phyloP scores from a whole-genome alignment of 2,797 vertebrate genomes.

The Dendrocincla fuliginosa region DNA sequence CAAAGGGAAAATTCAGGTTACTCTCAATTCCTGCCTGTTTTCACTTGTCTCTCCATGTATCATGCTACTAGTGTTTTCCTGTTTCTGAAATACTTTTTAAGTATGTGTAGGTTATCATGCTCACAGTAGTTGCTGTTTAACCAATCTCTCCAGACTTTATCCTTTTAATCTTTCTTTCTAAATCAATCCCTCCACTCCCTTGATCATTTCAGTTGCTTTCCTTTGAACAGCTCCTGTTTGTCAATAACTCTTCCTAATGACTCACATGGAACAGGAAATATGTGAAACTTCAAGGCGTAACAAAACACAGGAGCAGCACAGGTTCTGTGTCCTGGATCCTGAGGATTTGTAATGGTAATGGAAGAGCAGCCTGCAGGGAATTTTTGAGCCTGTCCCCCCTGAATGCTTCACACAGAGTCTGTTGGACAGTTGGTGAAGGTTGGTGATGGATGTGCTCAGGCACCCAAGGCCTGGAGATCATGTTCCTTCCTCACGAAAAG shows the following conservation, averaged over 20 bases:
- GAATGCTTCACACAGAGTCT: neutral
- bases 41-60: constrained; percentile 49
- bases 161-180: constrained; percentile 69
- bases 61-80: constrained; percentile 39
- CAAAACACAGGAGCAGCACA: neutral
- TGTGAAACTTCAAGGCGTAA: constrained; percentile 29
- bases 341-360: neutral
- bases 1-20: constrained; percentile 53
- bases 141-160: constrained; percentile 62
- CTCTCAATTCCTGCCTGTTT: constrained; percentile 60
- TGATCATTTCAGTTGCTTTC: constrained; percentile 63
- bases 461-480: neutral
- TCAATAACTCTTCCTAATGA: constrained; percentile 67
- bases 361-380: neutral
- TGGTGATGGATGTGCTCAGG: neutral
- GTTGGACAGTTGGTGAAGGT: rapidly evolving
- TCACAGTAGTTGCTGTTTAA: constrained; percentile 64
- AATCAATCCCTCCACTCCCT: constrained; percentile 63
- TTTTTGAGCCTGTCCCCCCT: neutral
- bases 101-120: constrained; percentile 55
- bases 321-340: neutral
- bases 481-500: neutral
- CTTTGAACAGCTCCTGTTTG: constrained; percentile 67
- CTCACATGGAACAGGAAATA: constrained; percentile 35
- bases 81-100: constrained; percentile 50